phyloP scores from a whole-genome alignment of 2,797 vertebrate genomes.

The Anguilla pacifica region DNA sequence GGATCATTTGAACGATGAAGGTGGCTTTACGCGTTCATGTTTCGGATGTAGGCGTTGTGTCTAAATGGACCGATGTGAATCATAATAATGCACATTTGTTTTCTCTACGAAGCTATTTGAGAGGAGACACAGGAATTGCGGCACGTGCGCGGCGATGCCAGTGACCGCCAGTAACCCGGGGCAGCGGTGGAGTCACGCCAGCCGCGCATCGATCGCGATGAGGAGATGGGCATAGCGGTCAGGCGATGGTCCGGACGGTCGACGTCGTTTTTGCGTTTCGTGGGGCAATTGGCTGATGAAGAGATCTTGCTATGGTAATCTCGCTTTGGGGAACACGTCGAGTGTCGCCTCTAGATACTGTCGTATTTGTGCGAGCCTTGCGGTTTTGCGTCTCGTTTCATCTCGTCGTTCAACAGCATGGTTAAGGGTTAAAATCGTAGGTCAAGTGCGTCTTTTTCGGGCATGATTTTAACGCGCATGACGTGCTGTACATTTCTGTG shows the following conservation, averaged over 20 bases:
- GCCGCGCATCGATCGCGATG: constrained; percentile 35
- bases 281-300: constrained; percentile 59
- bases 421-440: neutral
- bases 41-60: neutral
- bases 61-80: neutral
- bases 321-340: constrained; percentile 25
- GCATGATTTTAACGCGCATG: neutral
- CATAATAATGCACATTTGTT: neutral
- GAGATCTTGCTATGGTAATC: constrained; percentile 50
- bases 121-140: neutral
- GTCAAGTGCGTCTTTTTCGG: neutral
- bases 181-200: constrained; percentile 39
- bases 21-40: neutral
- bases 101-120: neutral
- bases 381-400: neutral
- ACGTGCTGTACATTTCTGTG: neutral
- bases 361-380: neutral
- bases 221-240: constrained; percentile 40
- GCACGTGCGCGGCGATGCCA: constrained; percentile 31
- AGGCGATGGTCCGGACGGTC: constrained; percentile 57
- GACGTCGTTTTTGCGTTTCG: constrained; percentile 38
- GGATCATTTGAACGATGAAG: too few relatives aligned
- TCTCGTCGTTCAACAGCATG: neutral
- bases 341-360: neutral
- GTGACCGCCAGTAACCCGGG: constrained; percentile 54